A percentile compares a stretch with the other conserved stretches of the same genome.
Conservation (phyloP, 2,888 invertebrate genomes). For the Eupithecia vulgata region DNA sequence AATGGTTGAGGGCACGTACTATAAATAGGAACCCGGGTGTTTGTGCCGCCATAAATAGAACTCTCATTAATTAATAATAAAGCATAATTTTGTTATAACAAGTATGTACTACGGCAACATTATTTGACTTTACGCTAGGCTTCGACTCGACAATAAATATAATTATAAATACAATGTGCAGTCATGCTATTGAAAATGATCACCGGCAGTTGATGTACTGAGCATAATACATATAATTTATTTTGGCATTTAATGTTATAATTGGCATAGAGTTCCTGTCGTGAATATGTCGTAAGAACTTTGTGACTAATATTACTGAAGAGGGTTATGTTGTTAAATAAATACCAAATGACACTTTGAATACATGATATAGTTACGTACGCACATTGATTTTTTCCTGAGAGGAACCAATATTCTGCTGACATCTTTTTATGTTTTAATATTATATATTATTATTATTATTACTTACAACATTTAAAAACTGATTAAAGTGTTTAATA, state of each 20-base stretch:
- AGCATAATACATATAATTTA: constrained; percentile 65
- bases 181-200: constrained; percentile 53
- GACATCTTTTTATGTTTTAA: constrained; percentile 38
- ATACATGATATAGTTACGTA: constrained; percentile 64
- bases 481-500: neutral
- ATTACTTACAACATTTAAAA: neutral
- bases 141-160: constrained; percentile 69
- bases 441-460: no score
- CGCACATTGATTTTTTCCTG: constrained; percentile 69
- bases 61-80: constrained; percentile 70
- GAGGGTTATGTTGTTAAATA: constrained; percentile 55
- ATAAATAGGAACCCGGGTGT: constrained; percentile 69
- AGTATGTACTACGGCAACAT: constrained; percentile 73
- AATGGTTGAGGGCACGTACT: constrained; percentile 28
- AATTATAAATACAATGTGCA: constrained; percentile 73
- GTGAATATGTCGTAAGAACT: constrained; percentile 57
- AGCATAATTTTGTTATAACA: constrained; percentile 78
- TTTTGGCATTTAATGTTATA: constrained; percentile 66
- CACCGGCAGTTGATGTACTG: constrained; percentile 54
- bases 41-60: constrained; percentile 73
- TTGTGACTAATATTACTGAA: constrained; percentile 65
- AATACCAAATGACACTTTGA: constrained; percentile 52
- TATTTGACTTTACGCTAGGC: constrained; percentile 73
- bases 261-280: constrained; percentile 49
- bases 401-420: constrained; percentile 58